phyloP scores from a whole-genome alignment of 2,113 vertebrate species.

The Urocitellus parryii region DNA sequence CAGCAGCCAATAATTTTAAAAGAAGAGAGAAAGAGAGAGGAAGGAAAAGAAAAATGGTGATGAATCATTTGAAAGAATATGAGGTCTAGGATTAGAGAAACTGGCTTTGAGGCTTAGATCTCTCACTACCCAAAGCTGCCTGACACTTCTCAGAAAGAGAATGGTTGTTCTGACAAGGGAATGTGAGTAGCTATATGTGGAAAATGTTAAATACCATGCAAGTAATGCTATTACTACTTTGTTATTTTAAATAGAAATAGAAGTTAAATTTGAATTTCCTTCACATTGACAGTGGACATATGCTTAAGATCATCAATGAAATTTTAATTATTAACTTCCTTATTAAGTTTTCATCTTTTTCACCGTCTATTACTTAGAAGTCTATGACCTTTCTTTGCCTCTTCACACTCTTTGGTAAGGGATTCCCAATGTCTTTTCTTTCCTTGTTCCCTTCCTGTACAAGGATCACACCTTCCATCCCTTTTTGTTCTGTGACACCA shows the following conservation, averaged over 20 bases:
- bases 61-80: neutral
- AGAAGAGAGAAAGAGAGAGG: too few relatives aligned
- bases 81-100: neutral
- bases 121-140: neutral
- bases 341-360: neutral
- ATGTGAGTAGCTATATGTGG: neutral
- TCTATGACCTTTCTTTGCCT: neutral
- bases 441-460: neutral
- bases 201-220: neutral
- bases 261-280: neutral
- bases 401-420: neutral
- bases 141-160: neutral
- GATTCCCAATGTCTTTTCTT: neutral
- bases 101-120: neutral
- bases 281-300: neutral
- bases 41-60: neutral
- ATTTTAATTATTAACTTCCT: neutral
- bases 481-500: neutral
- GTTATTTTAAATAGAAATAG: neutral
- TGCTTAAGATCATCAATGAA: neutral
- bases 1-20: neutral
- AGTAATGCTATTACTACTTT: neutral
- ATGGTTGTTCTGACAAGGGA: neutral
- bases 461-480: fast-evolving
- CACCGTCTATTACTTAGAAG: neutral